A percentile compares a stretch with the other conserved stretches of the same genome.
Evolutionary conservation across 2,888 invertebrate genomes (phyloP).

Genomic region (Bembecia ichneumoniformis): DNA sequence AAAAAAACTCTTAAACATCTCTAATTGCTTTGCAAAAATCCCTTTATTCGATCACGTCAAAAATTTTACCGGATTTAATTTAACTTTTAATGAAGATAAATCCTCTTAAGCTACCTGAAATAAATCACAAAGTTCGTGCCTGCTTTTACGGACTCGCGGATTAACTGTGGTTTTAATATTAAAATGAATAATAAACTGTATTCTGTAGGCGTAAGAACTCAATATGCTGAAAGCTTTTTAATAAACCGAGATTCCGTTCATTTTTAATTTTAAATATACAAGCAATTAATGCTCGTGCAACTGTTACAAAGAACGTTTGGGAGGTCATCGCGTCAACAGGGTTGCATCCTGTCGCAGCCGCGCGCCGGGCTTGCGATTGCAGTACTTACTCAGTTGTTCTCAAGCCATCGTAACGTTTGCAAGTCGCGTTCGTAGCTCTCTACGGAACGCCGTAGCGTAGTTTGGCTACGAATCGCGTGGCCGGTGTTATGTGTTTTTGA

Average conservation of each 20-base stretch:
- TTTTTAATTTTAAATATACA: constrained; percentile 15
- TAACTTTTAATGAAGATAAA: not conserved
- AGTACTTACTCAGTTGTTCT: constrained; percentile 36
- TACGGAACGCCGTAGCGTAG: constrained; percentile 15
- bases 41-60: no score
- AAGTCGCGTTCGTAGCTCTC: constrained; percentile 17
- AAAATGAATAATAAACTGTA: not conserved
- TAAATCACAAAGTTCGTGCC: not conserved
- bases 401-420: constrained; percentile 30
- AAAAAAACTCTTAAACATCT: no score
- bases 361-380: constrained; percentile 24
- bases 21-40: no score
- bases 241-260: constrained; percentile 1
- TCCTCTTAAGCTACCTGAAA: not conserved
- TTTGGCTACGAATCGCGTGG: constrained; percentile 12
- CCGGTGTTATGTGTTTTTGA: constrained; percentile 6
- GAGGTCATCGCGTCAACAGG: constrained; percentile 17
- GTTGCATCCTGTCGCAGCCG: constrained; percentile 26
- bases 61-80: no score
- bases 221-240: not conserved
- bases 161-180: not conserved
- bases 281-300: constrained; percentile 18
- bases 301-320: constrained; percentile 23
- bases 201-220: not conserved
- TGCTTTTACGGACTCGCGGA: not conserved